Evolutionary conservation across 2,888 invertebrate genomes (phyloP).

Genomic region (Syritta pipiens): DNA sequence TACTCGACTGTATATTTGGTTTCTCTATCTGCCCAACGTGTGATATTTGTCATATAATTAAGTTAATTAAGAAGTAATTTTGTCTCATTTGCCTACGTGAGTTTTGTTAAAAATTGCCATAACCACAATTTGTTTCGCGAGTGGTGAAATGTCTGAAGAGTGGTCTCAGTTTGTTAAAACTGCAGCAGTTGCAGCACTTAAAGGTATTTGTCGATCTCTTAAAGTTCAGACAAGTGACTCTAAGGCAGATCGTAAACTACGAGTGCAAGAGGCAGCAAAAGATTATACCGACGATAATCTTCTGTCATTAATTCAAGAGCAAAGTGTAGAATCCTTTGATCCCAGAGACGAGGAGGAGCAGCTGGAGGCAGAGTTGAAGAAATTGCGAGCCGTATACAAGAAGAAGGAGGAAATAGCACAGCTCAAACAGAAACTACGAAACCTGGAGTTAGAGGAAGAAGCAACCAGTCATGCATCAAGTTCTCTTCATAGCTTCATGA

Average conservation of each 20-base stretch:
- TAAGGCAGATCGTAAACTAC: neutral
- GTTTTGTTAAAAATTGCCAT: neutral
- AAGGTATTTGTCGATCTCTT: neutral
- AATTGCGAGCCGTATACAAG: neutral
- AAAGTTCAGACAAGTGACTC: neutral
- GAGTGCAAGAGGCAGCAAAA: neutral
- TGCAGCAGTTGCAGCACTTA: conserved; percentile 9
- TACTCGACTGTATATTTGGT: neutral
- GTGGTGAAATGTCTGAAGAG: neutral
- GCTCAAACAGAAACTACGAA: conserved; percentile 5
- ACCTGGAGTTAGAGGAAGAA: neutral
- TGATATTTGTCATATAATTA: no score
- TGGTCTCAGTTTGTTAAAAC: conserved; percentile 16
- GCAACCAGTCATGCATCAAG: neutral
- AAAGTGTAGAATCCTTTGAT: neutral
- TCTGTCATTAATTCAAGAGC: conserved; percentile 1
- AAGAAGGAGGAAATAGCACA: conserved; percentile 6
- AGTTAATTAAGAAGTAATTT: neutral
- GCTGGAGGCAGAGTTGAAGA: neutral
- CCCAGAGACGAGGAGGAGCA: neutral
- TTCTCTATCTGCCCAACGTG: neutral
- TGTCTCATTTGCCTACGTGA: conserved; percentile 1
- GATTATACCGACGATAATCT: neutral
- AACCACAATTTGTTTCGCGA: neutral
- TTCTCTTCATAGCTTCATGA: neutral